Base-by-base conservation (phyloP, 1,140 invertebrate genomes). In the Phthorimaea operculella region DNA sequence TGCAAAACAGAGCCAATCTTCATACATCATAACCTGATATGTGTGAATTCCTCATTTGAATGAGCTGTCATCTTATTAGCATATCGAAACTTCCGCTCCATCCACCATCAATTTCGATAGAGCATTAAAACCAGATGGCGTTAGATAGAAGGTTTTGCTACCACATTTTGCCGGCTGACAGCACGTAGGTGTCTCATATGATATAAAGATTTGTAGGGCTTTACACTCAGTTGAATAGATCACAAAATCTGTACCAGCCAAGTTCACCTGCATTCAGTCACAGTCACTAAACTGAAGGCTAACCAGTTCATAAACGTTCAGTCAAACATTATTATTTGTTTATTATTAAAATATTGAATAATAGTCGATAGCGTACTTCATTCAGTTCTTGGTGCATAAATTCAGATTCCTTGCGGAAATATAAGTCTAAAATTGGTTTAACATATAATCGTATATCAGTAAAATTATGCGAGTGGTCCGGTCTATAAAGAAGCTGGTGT, bases 401-500 rank as follows among this genome's bases (percentile, higher is more conserved):
- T n/a, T 28, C 21, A 28, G 36, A 12, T 39, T 3, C 36, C 1
- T 12, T 39, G 36, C 1, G n/a, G n/a, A 39, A 39, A 12, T 39
- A 34, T 34, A 34, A 39, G 21, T 39, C 36, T 39, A 10, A 69
- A 76, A 79, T 72, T 66, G 58, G 64, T 72, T 68, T 66, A 65
- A 62, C 54, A 33, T 59, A 51, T 74, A 74, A 61, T 72, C 65
- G 64, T 76, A 68, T 59, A 70, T 77, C 71, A 69, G 63, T 63
- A 65, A 65, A 73, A 70, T 68, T 72, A 70, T 75, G 70, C 65
- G 68, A 70, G 69, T 74, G 66, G 69, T 70, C 62, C 64, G 65
- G 67, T 63, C 63, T 69, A 74, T 83, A 83, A 83, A 83, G 77
- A 79, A 79, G 64, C 62, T 58, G 65, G 67, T 68, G 67, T 68